Base-by-base conservation (phyloP, 2,113 vertebrate species). In the Zosterops hypoxanthus region DNA sequence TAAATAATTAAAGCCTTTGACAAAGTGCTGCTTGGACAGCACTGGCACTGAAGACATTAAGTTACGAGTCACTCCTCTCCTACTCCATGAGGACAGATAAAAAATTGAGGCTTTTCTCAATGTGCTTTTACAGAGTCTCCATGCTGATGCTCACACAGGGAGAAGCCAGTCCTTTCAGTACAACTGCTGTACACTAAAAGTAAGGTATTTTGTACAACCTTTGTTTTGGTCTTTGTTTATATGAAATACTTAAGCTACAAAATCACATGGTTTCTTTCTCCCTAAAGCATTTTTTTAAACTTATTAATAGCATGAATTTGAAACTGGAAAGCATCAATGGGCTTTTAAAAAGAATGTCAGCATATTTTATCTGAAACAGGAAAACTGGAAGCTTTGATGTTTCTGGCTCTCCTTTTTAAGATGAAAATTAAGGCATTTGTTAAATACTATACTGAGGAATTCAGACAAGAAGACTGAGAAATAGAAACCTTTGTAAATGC, bases 351-450 rank as follows among this genome's bases (percentile, higher is more conserved):
- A 94, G 68, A 96, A 90, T 59, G 63, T 97, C 82, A 93, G 88
- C 82, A 88, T 86, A 88, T 95, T 96, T 95, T 86, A 94, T 83
- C 79, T 90, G 87, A 94, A 93, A 90, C 50, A 86, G 82, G 59
- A 92, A 94, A 92, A 76, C 28, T 44, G 21, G 63, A 72, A 94
- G 78, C 95, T 96, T 96, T 96, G 92, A 97, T 88, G 90, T 88
- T 86, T 90, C 70, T 81, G 68, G 41, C 39, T 94, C 28, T 82
- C 87, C 29, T 85, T 91, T 94, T 80, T 36, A 76, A 86, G 55
- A 94, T 53, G 33, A 92, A 92, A 94, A 95, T 94, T 28, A 85
- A 90, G 50, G 34, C 59, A 82, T 82, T 93, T 7, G 1, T 83
- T 88, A 92, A 96, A 88, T 88, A 77, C 25, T 66, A 50, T 17